Evolutionary conservation across 37 sponge, comb jelly and placozoan genomes (phyloP).

Genomic region (Beroe forskalii): DNA sequence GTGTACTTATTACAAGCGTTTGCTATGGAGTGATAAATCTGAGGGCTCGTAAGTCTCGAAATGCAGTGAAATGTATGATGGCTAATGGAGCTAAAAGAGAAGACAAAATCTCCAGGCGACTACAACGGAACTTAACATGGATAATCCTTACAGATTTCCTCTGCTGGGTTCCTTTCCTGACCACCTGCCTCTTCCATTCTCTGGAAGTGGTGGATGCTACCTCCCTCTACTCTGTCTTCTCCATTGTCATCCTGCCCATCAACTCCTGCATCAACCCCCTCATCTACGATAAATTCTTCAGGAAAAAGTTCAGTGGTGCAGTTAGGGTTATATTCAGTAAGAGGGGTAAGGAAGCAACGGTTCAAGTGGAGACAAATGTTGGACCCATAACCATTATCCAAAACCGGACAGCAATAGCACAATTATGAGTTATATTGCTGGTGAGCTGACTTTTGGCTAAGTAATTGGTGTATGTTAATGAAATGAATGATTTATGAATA

Average conservation of each 20-base stretch:
- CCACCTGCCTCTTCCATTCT: not conserved
- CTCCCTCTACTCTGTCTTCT: not conserved
- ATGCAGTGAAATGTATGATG: not conserved
- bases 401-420: too few species aligned
- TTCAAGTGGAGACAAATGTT: too few species aligned
- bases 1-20: not conserved
- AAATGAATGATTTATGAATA: too few species aligned
- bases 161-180: not conserved
- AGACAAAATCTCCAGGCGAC: too few species aligned
- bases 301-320: too few species aligned
- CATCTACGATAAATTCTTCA: too few species aligned
- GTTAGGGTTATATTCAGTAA: too few species aligned
- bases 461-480: too few species aligned
- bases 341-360: too few species aligned
- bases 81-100: not conserved
- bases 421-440: too few species aligned
- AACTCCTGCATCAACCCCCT: not conserved
- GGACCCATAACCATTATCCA: too few species aligned
- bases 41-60: not conserved
- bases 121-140: not conserved
- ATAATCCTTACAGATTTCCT: not conserved
- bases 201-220: not conserved
- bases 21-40: not conserved
- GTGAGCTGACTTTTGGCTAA: too few species aligned
- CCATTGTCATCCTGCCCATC: not conserved